Conservation (phyloP, 1,140 invertebrate genomes). For the Riptortus pedestris region DNA sequence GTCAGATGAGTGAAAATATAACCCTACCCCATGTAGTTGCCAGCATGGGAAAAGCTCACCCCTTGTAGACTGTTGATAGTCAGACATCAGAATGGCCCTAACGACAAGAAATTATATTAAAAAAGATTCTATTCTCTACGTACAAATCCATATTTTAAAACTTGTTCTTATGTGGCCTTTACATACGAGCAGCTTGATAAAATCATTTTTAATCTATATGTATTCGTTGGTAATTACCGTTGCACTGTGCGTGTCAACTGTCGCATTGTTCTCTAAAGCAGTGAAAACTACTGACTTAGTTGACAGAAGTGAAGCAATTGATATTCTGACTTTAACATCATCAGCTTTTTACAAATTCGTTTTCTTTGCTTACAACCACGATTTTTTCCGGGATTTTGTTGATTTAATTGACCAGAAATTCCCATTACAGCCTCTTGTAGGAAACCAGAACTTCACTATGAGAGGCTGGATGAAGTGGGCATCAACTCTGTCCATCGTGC, state of each 20-base stretch:
- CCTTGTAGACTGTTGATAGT: no score
- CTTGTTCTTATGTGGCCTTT: not conserved
- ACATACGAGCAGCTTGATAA: not conserved
- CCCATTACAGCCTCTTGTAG: not conserved
- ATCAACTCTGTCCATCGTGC: not conserved
- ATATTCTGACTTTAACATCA: constrained; percentile 13
- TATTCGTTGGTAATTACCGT: not conserved
- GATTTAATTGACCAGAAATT: not conserved
- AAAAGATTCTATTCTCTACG: not conserved
- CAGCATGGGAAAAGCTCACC: no score
- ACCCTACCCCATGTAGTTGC: no score
- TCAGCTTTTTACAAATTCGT: constrained; percentile 21
- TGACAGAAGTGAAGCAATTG: constrained; percentile 21
- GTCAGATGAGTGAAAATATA: no score
- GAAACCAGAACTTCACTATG: not conserved
- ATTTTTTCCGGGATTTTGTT: not conserved
- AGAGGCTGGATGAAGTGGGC: not conserved
- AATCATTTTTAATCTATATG: not conserved
- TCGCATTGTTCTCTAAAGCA: constrained; percentile 10
- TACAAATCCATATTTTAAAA: not conserved
- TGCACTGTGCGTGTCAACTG: not conserved
- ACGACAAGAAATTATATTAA: not conserved
- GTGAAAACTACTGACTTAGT: constrained; percentile 3
- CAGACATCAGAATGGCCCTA: not conserved
- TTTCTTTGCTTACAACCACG: not conserved